A percentile compares a stretch with the other conserved stretches of the same genome.
phyloP scores from a whole-genome alignment of 2,113 vertebrate species.

The Calyptommatus sinebrachiatus region DNA sequence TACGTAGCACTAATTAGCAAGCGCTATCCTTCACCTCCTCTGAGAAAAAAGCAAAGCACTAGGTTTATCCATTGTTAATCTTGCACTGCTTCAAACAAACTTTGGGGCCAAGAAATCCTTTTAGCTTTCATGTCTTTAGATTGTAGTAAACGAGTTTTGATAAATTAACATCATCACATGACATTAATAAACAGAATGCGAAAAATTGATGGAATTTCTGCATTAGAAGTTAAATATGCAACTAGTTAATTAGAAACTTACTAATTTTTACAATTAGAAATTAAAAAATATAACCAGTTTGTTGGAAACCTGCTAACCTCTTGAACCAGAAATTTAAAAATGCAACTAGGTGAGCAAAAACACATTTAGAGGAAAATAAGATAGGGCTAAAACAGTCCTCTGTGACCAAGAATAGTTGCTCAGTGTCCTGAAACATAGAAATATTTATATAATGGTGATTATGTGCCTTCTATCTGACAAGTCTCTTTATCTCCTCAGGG shows the following conservation, averaged over 20 bases:
- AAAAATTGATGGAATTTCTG: fast-evolving
- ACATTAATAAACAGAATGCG: not conserved
- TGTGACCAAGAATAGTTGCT: not conserved
- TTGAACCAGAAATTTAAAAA: not conserved
- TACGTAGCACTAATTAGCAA: not conserved
- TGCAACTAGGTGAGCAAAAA: not conserved
- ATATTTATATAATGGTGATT: not conserved
- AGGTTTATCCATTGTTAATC: not conserved
- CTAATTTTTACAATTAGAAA: too few relatives aligned
- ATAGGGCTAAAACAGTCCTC: not conserved
- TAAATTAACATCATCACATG: not conserved
- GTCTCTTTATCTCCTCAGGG: not conserved
- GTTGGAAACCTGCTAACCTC: too few relatives aligned
- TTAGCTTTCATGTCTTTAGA: fast-evolving
- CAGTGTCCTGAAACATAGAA: not conserved
- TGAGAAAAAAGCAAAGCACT: fast-evolving
- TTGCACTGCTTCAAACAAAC: fast-evolving
- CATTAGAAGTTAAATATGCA: fast-evolving
- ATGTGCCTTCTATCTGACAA: not conserved
- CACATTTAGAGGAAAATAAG: not conserved
- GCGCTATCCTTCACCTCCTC: not conserved
- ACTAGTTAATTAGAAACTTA: too few relatives aligned
- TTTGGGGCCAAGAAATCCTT: fast-evolving
- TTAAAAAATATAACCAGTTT: not conserved
- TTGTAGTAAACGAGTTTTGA: too few relatives aligned